A percentile compares a stretch with the other conserved stretches of the same genome.
phyloP scores from a whole-genome alignment of 2,888 invertebrate species.

The Rhogogaster chlorosoma region DNA sequence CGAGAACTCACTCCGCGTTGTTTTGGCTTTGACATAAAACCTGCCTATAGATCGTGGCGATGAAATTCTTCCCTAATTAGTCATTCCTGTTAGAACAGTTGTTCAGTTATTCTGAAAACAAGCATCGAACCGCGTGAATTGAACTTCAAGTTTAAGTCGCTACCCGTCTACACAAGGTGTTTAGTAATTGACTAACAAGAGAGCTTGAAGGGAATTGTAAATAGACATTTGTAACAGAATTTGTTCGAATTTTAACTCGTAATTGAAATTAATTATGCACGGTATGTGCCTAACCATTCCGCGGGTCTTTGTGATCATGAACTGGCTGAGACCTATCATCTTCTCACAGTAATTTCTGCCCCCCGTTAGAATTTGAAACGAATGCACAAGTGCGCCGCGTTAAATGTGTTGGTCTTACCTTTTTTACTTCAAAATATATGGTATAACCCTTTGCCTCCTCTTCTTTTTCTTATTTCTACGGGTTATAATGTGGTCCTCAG shows the following conservation, averaged over 20 bases:
- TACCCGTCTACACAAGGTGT: not conserved
- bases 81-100: not conserved
- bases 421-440: slow-evolving; percentile 6
- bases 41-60: not conserved
- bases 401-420: slow-evolving; percentile 41
- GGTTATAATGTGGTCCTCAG: slow-evolving; percentile 50
- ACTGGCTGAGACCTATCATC: not conserved
- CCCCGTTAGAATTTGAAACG: slow-evolving; percentile 37
- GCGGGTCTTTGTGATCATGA: not conserved
- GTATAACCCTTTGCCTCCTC: slow-evolving; percentile 16
- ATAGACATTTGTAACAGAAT: not conserved
- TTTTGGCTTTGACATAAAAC: not conserved
- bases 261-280: not conserved
- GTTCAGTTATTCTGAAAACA: not conserved
- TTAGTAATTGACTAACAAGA: not conserved
- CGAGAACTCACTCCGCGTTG: not conserved
- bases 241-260: not conserved
- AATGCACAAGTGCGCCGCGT: slow-evolving; percentile 41
- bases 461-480: slow-evolving; percentile 45
- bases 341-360: slow-evolving; percentile 25
- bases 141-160: not conserved
- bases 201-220: not conserved
- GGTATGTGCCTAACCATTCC: not conserved
- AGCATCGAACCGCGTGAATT: not conserved
- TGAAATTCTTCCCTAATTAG: not conserved